Evolutionary conservation across 2,797 vertebrate species (phyloP).

Genomic region (Merluccius polli): DNA sequence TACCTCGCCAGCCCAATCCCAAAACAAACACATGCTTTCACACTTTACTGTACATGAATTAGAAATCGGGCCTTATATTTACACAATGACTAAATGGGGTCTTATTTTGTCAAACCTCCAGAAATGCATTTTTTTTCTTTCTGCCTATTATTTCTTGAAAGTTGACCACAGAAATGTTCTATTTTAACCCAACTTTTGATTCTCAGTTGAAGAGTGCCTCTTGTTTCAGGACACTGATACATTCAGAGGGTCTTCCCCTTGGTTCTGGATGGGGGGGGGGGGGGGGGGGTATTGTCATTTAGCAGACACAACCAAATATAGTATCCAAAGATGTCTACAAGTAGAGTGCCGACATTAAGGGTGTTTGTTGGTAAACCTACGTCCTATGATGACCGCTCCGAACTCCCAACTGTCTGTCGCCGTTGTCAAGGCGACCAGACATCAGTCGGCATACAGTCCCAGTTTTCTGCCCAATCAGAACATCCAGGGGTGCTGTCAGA

Average conservation of each 20-base stretch:
- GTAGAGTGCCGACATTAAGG: no score
- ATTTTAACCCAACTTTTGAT: conserved; percentile 5
- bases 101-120: conserved; percentile 8
- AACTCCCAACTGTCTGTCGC: background rate
- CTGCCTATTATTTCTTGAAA: background rate
- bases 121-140: background rate
- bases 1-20: background rate
- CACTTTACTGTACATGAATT: conserved; percentile 25
- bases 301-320: no score
- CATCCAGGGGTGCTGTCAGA: background rate
- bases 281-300: background rate
- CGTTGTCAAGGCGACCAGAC: background rate
- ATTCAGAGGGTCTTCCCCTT: background rate
- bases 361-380: background rate
- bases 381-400: background rate
- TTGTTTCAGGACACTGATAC: background rate
- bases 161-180: background rate
- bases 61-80: background rate
- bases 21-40: conserved; percentile 37
- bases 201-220: background rate
- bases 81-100: conserved; percentile 51
- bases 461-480: background rate
- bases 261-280: conserved; percentile 1
- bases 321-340: background rate
- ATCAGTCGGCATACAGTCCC: background rate